phyloP scores from a whole-genome alignment of 2,888 invertebrate species.

The Tethea ocularis region DNA sequence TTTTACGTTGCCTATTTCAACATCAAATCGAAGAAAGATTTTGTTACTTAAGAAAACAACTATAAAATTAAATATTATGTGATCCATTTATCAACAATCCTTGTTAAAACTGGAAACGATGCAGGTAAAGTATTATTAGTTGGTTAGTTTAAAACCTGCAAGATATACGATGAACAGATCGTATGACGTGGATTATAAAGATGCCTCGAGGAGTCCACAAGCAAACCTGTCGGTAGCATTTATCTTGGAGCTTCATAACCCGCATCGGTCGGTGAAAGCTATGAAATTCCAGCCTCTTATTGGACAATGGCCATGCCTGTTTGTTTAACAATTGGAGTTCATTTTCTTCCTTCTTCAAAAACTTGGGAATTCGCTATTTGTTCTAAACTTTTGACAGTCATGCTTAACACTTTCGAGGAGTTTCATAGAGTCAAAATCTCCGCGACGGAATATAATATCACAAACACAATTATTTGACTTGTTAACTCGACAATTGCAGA shows the following conservation, averaged over 20 bases:
- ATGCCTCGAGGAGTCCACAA: constrained; percentile 12
- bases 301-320: constrained; percentile 53
- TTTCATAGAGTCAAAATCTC: neutral
- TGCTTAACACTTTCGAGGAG: neutral
- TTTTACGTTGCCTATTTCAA: too few species aligned
- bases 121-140: too few species aligned
- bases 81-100: too few species aligned
- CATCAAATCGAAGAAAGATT: too few species aligned
- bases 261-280: constrained; percentile 48
- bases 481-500: neutral
- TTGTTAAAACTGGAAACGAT: too few species aligned
- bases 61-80: too few species aligned
- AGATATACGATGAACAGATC: constrained; percentile 4
- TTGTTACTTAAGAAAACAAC: too few species aligned
- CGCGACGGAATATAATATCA: neutral
- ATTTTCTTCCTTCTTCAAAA: constrained; percentile 33
- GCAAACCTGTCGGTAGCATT: constrained; percentile 46
- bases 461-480: neutral
- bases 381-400: constrained; percentile 11
- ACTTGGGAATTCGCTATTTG: constrained; percentile 37
- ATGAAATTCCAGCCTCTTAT: constrained; percentile 53
- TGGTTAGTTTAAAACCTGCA: neutral
- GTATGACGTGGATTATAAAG: constrained; percentile 29
- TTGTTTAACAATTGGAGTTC: constrained; percentile 47
- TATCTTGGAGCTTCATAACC: constrained; percentile 58